Base-by-base conservation (phyloP, 1,140 invertebrate genomes). In the Procambarus clarkii region DNA sequence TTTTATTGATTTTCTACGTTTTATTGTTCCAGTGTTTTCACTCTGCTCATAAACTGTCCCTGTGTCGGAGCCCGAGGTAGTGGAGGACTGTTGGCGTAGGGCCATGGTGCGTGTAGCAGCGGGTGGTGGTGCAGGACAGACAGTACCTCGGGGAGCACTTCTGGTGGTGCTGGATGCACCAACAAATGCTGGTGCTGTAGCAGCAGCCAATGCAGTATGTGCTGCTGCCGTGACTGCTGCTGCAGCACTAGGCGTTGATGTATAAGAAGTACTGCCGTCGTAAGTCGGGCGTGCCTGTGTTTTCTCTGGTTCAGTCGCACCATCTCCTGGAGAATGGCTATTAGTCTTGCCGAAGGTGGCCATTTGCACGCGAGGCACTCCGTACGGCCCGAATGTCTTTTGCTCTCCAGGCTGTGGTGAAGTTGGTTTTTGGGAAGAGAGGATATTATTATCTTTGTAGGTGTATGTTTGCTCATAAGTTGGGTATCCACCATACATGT, bases 21-120 rank as follows among this genome's bases (percentile, higher is more conserved):
- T 93, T 71, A 93, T 92, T 13, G 92, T 93, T 18, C 92, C 92
- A 13, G 92, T 93, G 58, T 92, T 93, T n/a, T 93, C 92, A 44
- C 77, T 93, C 77, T 92, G 89, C 58, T 93, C 92, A 45, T 92
- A 93, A 44, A 93, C 91, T 21, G 91, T 92, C 11, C 78, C 48
- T 44, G 91, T 82, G 44, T 88, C 87, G 60, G 92, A 93, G 50
- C 87, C 77, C 34, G 88, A 91, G 54, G 82, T 88, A 2, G 79
- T 87, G 21, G 90, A 91, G 21, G 82, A 76, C 50, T 88, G 87
- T 48, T 90, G 82, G 3, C 80, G 87, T 9, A 92, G 69, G 13
- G 87, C 85, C 45, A 79, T 15, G 2, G 87, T 81, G 44, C 87
- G 90, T 11, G 87, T 81, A 21, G 85, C 74, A 13, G 80, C 83